These are phyloP conservation scores for Rattus rattus DNA, from an alignment of 2,113 vertebrate species.

Conservation along the genomic window DNA sequence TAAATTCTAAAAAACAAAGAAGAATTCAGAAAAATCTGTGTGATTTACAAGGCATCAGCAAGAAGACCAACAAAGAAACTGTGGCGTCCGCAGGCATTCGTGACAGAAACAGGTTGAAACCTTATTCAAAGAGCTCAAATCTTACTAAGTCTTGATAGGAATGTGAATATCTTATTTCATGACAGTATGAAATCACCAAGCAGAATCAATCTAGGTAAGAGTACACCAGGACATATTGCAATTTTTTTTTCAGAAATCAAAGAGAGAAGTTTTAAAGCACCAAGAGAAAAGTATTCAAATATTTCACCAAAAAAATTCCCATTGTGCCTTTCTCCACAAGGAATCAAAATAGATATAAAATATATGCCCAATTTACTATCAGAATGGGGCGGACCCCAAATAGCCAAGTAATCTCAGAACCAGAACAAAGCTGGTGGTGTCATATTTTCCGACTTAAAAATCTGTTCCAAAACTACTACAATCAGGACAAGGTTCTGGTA, in stretches of 20 bases:
- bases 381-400: background rate
- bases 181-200: background rate
- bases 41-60: background rate
- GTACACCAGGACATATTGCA: background rate
- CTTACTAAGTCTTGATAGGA: background rate
- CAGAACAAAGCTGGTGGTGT: background rate
- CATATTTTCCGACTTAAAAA: background rate
- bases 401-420: background rate
- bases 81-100: background rate
- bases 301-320: background rate
- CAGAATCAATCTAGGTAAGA: background rate
- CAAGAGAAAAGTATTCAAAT: background rate
- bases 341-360: background rate
- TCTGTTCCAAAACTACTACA: background rate
- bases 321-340: background rate
- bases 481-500: background rate
- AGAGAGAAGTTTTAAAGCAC: background rate
- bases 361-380: background rate
- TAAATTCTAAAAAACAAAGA: background rate
- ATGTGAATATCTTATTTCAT: background rate
- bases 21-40: background rate
- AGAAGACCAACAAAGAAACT: background rate
- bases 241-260: background rate
- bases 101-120: background rate
- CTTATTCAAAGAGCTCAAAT: background rate